Conservation (phyloP, 2,113 vertebrate species). For the Guaruba guarouba region DNA sequence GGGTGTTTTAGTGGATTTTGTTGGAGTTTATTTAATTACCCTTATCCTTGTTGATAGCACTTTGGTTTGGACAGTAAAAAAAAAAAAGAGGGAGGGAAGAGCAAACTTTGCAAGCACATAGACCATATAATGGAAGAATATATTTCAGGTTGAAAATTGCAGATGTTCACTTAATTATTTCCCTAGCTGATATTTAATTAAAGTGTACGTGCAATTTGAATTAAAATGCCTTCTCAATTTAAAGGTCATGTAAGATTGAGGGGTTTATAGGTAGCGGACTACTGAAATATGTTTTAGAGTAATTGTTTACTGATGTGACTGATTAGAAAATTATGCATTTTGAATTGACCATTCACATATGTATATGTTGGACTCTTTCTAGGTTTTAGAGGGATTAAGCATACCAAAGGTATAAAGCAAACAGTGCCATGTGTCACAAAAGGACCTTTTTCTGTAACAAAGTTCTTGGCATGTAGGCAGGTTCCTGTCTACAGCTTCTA, state of each 20-base stretch:
- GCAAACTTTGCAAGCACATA: not conserved
- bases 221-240: conserved; percentile 54
- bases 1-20: not conserved
- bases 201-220: conserved; percentile 26
- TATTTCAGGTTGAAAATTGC: conserved; percentile 54
- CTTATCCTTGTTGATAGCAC: not conserved
- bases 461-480: not conserved
- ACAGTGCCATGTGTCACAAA: not conserved
- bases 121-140: not conserved
- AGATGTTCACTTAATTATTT: conserved; percentile 51
- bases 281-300: conserved; percentile 43
- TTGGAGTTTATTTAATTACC: not conserved
- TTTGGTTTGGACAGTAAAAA: not conserved
- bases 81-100: not conserved
- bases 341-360: not conserved
- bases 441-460: not conserved
- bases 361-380: not conserved
- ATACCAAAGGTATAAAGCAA: not conserved
- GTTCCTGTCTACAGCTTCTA: not conserved
- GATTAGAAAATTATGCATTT: not conserved
- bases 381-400: not conserved
- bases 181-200: conserved; percentile 63
- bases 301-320: not conserved
- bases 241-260: conserved; percentile 56
- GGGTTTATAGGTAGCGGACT: conserved; percentile 27